These are phyloP conservation scores for Danio aesculapii DNA, from an alignment of 2,797 vertebrate genomes.

Conservation along the genomic window DNA sequence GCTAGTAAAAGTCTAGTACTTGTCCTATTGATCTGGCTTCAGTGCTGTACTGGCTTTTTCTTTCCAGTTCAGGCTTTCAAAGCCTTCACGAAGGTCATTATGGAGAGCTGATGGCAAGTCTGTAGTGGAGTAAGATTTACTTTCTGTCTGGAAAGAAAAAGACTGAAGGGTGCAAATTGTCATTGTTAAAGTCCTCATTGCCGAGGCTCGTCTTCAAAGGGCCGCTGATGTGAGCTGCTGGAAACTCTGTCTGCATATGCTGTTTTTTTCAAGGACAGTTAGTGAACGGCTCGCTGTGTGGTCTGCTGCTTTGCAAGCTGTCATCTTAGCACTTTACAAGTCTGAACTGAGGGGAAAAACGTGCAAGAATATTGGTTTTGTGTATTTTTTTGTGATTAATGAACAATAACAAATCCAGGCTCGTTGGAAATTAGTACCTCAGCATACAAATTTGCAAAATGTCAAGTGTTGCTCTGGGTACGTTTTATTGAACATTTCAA, in stretches of 20 bases:
- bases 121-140: slow-evolving; percentile 49
- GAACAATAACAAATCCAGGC: background rate
- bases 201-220: slow-evolving; percentile 72
- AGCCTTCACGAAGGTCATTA: slow-evolving; percentile 26
- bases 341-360: slow-evolving; percentile 10
- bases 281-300: slow-evolving; percentile 74
- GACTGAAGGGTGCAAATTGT: slow-evolving; percentile 73
- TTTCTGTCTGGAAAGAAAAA: slow-evolving; percentile 50
- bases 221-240: slow-evolving; percentile 66
- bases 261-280: slow-evolving; percentile 71
- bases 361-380: slow-evolving; percentile 10
- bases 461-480: no score
- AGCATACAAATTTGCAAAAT: no score
- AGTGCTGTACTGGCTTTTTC: slow-evolving; percentile 12
- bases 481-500: no score
- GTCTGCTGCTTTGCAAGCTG: slow-evolving; percentile 61
- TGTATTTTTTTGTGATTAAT: slow-evolving; percentile 49
- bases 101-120: slow-evolving; percentile 32
- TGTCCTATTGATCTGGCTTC: slow-evolving; percentile 15
- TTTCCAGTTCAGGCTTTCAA: slow-evolving; percentile 26
- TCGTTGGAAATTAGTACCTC: no score
- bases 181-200: slow-evolving; percentile 70
- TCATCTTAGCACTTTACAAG: slow-evolving; percentile 26
- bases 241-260: slow-evolving; percentile 71
- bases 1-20: slow-evolving; percentile 2